Base-by-base conservation (phyloP, 2,797 vertebrate species). In the Lagothrix lagotricha region DNA sequence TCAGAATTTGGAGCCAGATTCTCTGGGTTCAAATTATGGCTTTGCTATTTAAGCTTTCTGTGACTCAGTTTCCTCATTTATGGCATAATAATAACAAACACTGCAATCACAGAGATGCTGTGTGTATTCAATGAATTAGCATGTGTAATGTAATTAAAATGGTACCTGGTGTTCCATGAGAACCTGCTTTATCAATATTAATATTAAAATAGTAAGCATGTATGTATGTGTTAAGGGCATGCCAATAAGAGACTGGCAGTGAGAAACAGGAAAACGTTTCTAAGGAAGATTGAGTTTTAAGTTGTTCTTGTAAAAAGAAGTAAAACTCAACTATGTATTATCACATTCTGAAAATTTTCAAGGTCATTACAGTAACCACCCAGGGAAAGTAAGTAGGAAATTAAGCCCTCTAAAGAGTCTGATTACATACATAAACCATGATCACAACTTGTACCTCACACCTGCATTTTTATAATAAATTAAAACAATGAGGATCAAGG, bases 311-410 rank as follows among this genome's bases (percentile, higher is more conserved):
- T 41, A 82, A 83, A 54, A 8, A 83, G 30, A 90, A 89, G 46
- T 39, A 52, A 90, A 79, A 86, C n/a, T 79, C n/a, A 67, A 28
- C 7, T 52, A 14, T 90, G 22, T 48, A 76, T 82, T 64, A 44
- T 67, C 50, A 61, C 50, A 77, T 46, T 57, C 84, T 75, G 88
- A 26, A 88, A 79, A 96, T 24, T 70, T 95, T 58, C n/a, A 73
- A 82, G 50, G 61, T 88, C 39, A 44, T 72, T 94, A 95, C 12
- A 57, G 26, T 72, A 95, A 82, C 64, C 5, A 36, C 9, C 26
- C 57, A 88, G 58, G 36, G 28, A 94, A 93, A 96, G 20, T 64
- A 20, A 90, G 79, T 30, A 76, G 28, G 72, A 88, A 94, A 95
- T 72, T 2, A 77, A 88, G 7, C 7, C 54, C 41, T 75, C 73